Conservation (phyloP, 1,140 invertebrate species). For the Capitella teleta region DNA sequence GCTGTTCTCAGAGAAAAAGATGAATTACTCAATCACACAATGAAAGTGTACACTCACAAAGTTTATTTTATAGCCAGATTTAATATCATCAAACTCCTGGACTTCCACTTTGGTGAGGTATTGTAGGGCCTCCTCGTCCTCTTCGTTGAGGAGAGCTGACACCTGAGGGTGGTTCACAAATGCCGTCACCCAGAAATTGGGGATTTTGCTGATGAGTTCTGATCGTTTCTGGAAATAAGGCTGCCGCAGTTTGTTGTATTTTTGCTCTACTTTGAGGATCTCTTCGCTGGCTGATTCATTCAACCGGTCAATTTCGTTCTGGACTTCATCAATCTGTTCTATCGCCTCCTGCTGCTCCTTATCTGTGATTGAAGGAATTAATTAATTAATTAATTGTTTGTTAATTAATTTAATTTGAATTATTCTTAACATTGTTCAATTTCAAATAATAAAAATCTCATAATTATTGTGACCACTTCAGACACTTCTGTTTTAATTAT, state of each 20-base stretch:
- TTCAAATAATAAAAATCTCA: too few species aligned
- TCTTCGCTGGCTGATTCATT: constrained; percentile 66
- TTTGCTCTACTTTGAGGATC: constrained; percentile 82
- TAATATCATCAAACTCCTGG: constrained; percentile 50
- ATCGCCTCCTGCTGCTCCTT: constrained; percentile 30
- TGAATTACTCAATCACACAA: too few species aligned
- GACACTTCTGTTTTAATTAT: too few species aligned
- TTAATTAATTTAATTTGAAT: too few species aligned
- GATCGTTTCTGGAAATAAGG: constrained; percentile 75
- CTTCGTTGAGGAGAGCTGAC: constrained; percentile 67
- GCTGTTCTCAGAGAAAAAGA: too few species aligned
- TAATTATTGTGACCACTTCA: too few species aligned
- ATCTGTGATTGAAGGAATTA: too few species aligned
- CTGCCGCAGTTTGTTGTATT: constrained; percentile 77
- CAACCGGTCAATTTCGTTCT: constrained; percentile 43
- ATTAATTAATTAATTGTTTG: too few species aligned
- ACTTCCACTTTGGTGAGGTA: constrained; percentile 62
- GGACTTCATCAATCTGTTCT: constrained; percentile 43
- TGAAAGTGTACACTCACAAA: constrained; percentile 8
- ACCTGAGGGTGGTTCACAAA: constrained; percentile 86
- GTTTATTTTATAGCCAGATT: constrained; percentile 13
- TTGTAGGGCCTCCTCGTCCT: constrained; percentile 76
- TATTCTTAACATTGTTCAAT: too few species aligned
- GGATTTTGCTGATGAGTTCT: constrained; percentile 73
- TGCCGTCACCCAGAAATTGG: constrained; percentile 85